Base-by-base conservation (phyloP, 1,140 invertebrate species). In the Magallana angulata region DNA sequence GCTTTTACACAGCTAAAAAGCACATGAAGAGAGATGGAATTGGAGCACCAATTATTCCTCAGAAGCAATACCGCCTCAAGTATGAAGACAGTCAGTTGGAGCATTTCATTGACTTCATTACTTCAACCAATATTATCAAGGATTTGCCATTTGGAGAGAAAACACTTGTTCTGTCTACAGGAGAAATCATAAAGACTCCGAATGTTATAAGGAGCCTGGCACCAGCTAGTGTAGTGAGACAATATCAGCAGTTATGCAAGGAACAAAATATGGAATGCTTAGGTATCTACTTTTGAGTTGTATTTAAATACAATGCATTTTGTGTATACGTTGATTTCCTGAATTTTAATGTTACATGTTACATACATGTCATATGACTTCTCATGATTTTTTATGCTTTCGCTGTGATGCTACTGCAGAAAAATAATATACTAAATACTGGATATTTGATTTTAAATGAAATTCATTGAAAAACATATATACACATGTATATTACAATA, bases 51-150 rank as follows among this genome's bases (percentile, higher is more conserved):
- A 16, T 64, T 12, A 24, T 24, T 24, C 18, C 18, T 30, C 80
- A 87, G 18, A 57, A 16, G 48, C 12, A 81, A 86, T 24, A 58
- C n/a, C n/a, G 11, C 0, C 16, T 30, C 16, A 71, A 57, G 14
- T 12, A n/a, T 18, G 48, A 82, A 56, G 14, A 36, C 16, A 57
- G 12, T 16, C 57, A 64, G 14, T 7, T 87, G 7, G 85, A 82
- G 11, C 30, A 82, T 64, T 87, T 87, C 30, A 8, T 87, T 11
- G 85, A 82, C 24, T 87, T 87, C 59, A 82, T 87, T 30, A 87
- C 85, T 6, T 87, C 85, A 82, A 64, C 8, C 8, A 11, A 87
- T 18, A 8, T 62, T 4, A 82, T 82, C 14, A 87, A 87, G 18
- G 85, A 87, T 36, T 14, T 87, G 24, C 85, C 85, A 16, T n/a